phyloP scores from a whole-genome alignment of 2,797 vertebrate genomes.

The Halcyon leucocephala region DNA sequence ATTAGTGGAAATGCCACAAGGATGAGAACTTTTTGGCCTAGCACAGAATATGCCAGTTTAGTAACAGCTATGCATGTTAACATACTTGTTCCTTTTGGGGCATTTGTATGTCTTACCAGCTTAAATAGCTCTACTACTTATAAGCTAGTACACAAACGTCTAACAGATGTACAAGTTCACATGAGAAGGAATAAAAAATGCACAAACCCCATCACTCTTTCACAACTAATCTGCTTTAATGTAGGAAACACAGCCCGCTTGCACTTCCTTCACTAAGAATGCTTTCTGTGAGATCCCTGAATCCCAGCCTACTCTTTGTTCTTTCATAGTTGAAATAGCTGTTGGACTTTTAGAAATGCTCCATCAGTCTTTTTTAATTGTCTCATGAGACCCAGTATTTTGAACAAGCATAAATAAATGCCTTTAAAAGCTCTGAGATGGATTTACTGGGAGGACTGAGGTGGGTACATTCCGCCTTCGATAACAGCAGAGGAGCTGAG shows the following conservation, averaged over 20 bases:
- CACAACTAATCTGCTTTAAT: slow-evolving; percentile 51
- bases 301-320: slow-evolving; percentile 54
- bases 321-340: slow-evolving; percentile 40
- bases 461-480: not conserved
- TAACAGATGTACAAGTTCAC: slow-evolving; percentile 61
- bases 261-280: not conserved
- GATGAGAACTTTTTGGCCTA: not conserved
- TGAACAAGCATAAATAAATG: slow-evolving; percentile 31
- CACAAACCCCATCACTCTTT: slow-evolving; percentile 14
- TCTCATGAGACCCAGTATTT: slow-evolving; percentile 31
- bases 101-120: slow-evolving; percentile 24
- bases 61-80: slow-evolving; percentile 9
- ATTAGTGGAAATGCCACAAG: slow-evolving; percentile 5
- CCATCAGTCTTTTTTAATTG: slow-evolving; percentile 31
- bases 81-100: slow-evolving; percentile 8
- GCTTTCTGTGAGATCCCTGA: slow-evolving; percentile 15
- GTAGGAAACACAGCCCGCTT: slow-evolving; percentile 6
- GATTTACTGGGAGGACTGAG: not conserved
- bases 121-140: slow-evolving; percentile 44
- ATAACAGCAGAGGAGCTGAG: not conserved
- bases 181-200: slow-evolving; percentile 38
- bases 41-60: slow-evolving; percentile 8
- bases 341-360: slow-evolving; percentile 6
- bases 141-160: slow-evolving; percentile 30
- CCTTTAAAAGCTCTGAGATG: not conserved